Percentiles rank a stretch among this genome's conserved stretches.
Conservation (phyloP, 2,888 invertebrate genomes). For the Ligdia adustata region DNA sequence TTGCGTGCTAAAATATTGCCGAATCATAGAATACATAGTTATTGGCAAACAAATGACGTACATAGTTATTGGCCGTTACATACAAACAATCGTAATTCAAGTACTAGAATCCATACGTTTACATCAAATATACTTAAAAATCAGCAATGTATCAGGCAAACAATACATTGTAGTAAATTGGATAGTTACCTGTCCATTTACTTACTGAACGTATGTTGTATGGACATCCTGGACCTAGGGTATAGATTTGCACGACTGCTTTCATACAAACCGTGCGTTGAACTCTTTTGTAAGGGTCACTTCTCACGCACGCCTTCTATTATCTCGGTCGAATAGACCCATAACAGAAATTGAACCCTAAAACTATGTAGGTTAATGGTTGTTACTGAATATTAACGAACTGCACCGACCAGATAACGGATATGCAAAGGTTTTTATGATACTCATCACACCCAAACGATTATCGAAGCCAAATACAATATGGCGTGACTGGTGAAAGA, state of each 20-base stretch:
- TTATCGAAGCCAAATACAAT: slow-evolving; percentile 44
- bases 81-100: too few relatives aligned
- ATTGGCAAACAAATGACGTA: too few relatives aligned
- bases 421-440: slow-evolving; percentile 58
- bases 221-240: slow-evolving; percentile 50
- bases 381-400: slow-evolving; percentile 45
- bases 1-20: too few relatives aligned
- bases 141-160: too few relatives aligned
- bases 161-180: too few relatives aligned
- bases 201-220: too few relatives aligned
- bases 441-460: slow-evolving; percentile 47
- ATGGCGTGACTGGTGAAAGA: slow-evolving; percentile 56
- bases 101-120: too few relatives aligned
- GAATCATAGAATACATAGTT: too few relatives aligned
- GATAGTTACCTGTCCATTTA: too few relatives aligned
- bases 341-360: slow-evolving; percentile 54
- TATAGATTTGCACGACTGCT: slow-evolving; percentile 64
- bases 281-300: slow-evolving; percentile 81
- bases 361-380: slow-evolving; percentile 51
- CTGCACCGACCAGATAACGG: slow-evolving; percentile 51
- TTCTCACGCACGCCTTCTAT: slow-evolving; percentile 63
- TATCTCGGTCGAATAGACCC: slow-evolving; percentile 27
- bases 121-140: too few relatives aligned
- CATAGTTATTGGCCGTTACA: too few relatives aligned
- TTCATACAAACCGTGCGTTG: slow-evolving; percentile 76